Conservation (phyloP, 2,113 vertebrate genomes). For the Pterocles burchelli region DNA sequence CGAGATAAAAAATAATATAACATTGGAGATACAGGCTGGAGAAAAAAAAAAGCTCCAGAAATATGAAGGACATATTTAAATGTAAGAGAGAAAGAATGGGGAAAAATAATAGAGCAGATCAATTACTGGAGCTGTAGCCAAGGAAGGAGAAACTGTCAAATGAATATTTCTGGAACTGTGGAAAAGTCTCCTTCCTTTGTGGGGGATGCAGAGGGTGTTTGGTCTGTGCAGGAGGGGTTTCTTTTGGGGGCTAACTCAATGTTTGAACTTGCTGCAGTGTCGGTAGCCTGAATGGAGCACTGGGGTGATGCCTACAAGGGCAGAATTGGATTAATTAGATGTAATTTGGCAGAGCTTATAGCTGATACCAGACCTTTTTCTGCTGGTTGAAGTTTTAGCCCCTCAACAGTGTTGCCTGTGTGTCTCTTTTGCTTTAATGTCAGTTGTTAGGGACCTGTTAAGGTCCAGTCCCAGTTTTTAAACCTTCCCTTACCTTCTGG, state of each 20-base stretch:
- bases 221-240: background rate
- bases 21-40: background rate
- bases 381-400: background rate
- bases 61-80: conserved; percentile 69
- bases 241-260: background rate
- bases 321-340: background rate
- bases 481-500: background rate
- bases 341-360: background rate
- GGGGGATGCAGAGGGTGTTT: background rate
- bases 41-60: conserved; percentile 11
- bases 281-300: background rate
- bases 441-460: background rate
- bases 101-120: conserved; percentile 68
- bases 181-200: conserved; percentile 15
- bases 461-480: background rate
- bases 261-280: conserved; percentile 1
- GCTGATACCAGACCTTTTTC: background rate
- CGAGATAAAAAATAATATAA: conserved; percentile 48
- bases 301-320: background rate
- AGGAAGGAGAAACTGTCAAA: conserved; percentile 41
- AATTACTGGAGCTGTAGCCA: conserved; percentile 53
- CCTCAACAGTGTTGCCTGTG: background rate
- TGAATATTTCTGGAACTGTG: conserved; percentile 37
- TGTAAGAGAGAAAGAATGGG: conserved; percentile 53
- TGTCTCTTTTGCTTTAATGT: background rate